Base-by-base conservation (phyloP, 2,113 vertebrate species). In the Apteryx owenii region DNA sequence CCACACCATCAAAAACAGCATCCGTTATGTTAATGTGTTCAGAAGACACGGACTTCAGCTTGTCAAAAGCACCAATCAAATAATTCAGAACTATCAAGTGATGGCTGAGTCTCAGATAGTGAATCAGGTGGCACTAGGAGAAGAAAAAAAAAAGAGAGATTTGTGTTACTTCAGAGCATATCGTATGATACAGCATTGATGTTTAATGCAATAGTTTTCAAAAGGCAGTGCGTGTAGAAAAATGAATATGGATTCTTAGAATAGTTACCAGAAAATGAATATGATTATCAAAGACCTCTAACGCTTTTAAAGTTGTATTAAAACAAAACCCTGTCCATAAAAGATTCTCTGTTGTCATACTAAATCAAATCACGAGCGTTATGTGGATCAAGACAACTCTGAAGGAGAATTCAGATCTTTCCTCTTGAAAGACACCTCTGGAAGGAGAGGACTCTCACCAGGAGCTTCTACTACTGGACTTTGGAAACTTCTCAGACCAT, bases 21-120 rank as follows among this genome's bases (percentile, higher is more conserved):
- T 99, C 99, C 0, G 97, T 98, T 85, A 99, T 99, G 13, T 97
- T 97, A 83, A 99, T 95, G 15, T 81, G 79, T 5, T 97, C 68
- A 9, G 98, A 98, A 9, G 99, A 99, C 80, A 93, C 87, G 0
- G 98, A 97, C 12, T 98, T 98, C 61, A 98, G 97, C 95, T 98
- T 98, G 97, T 99, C 99, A 33, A 99, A 97, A 72, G 97, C 98
- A n/a, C 91, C 81, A 76, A 99, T 98, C 80, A 99, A 70, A 54
- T 94, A 98, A 96, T 99, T 99, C 93, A 99, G 86, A 21, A 98
- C 89, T 51, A 98, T 98, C 60, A 99, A 96, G 22, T 99, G 98
- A 84, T 99, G 99, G 86, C 98, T 98, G 84, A 99, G 95, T 11
- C 99, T 99, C 94, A 99, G 91, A 10, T 96, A 96, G 78, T 99